Percentiles rank a stretch among this genome's conserved stretches.
phyloP scores from a whole-genome alignment of 2,888 invertebrate species.

The Melinopterus prodromus region DNA sequence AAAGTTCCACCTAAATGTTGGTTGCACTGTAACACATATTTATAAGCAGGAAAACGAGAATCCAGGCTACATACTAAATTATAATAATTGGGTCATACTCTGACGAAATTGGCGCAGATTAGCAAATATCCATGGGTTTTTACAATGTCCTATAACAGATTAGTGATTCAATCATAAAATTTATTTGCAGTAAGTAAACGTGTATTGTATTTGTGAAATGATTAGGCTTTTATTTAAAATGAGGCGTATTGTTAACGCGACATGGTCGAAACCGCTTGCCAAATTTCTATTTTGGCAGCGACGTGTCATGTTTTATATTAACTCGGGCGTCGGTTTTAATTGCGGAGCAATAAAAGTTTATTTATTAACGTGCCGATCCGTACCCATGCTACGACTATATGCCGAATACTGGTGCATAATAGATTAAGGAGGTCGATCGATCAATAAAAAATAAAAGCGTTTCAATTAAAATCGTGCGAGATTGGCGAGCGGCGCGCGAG shows the following conservation, averaged over 20 bases:
- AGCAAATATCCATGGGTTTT: too few relatives aligned
- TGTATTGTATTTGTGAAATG: background rate
- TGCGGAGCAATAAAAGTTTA: background rate
- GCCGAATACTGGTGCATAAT: background rate
- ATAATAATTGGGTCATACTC: too few relatives aligned
- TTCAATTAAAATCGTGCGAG: constrained; percentile 18
- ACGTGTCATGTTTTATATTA: constrained; percentile 4
- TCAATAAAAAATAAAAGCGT: constrained; percentile 32
- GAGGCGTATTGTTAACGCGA: constrained; percentile 4
- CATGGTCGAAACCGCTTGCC: background rate
- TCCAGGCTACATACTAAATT: too few relatives aligned
- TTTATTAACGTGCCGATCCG: background rate
- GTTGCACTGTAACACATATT: too few relatives aligned
- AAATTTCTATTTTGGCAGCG: background rate
- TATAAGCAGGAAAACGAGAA: too few relatives aligned
- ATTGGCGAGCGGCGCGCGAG: constrained; percentile 14
- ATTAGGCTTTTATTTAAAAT: background rate
- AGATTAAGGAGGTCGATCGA: constrained; percentile 27
- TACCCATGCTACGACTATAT: background rate
- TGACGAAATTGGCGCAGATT: too few relatives aligned
- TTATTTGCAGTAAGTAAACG: background rate
- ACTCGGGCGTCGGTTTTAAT: background rate
- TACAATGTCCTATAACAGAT: too few relatives aligned
- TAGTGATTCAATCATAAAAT: too few relatives aligned
- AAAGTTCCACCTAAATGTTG: too few relatives aligned